Conservation (phyloP, 2,888 invertebrate genomes). For the Chymomyza fuscimana region DNA sequence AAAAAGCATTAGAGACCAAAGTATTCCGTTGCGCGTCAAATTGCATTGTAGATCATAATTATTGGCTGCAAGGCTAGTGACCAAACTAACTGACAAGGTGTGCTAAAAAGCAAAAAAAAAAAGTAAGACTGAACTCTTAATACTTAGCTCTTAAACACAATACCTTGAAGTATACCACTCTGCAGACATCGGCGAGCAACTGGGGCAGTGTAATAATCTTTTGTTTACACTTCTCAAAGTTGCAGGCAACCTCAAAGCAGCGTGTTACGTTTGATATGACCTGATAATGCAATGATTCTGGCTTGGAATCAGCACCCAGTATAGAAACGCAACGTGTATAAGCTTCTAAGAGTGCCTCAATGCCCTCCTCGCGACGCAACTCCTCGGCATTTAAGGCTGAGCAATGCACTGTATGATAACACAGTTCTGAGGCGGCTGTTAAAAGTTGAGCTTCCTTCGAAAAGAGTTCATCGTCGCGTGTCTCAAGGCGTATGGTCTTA, state of each 20-base stretch:
- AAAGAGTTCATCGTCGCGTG: constrained; percentile 95
- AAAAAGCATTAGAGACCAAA: constrained; percentile 94
- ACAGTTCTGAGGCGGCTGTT: constrained; percentile 95
- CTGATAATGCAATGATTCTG: constrained; percentile 90
- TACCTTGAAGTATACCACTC: constrained; percentile 92
- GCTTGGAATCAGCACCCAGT: constrained; percentile 88
- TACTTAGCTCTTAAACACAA: not conserved
- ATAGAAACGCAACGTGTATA: constrained; percentile 97
- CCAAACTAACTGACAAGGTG: constrained; percentile 93
- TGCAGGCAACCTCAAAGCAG: constrained; percentile 97
- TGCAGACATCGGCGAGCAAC: constrained; percentile 91
- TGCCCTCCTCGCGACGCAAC: constrained; percentile 93
- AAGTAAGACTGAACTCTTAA: not conserved
- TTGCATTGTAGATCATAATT: constrained; percentile 89
- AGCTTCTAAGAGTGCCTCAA: constrained; percentile 92
- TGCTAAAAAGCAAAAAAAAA: constrained; percentile 80
- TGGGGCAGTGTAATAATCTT: constrained; percentile 92
- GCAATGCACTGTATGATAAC: constrained; percentile 97
- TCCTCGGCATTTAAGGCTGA: constrained; percentile 99
- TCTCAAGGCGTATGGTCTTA: constrained; percentile 96
- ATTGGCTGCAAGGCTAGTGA: constrained; percentile 92
- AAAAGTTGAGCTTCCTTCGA: constrained; percentile 90
- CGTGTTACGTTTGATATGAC: constrained; percentile 95
- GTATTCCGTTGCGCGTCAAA: constrained; percentile 90
- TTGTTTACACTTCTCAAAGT: constrained; percentile 94